These are phyloP conservation scores for Sepioteuthis lessoniana DNA, from an alignment of 2,888 invertebrate species.

Conservation along the genomic window DNA sequence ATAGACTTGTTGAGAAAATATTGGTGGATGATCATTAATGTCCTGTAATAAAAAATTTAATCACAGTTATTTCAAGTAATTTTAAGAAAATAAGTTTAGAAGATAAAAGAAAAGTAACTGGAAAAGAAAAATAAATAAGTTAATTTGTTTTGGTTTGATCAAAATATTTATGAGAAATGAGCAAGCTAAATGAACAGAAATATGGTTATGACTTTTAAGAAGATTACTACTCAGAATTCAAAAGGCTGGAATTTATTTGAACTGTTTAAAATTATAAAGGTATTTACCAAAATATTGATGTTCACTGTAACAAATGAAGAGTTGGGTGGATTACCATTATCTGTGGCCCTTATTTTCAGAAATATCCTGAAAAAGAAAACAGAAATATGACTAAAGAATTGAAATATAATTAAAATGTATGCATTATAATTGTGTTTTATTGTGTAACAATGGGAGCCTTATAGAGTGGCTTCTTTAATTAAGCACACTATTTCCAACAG, in stretches of 20 bases:
- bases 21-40: neutral
- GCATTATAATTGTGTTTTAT: too few relatives aligned
- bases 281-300: constrained; percentile 87
- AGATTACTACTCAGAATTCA: too few relatives aligned
- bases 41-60: neutral
- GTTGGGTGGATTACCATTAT: constrained; percentile 88
- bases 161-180: too few relatives aligned
- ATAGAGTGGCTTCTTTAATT: too few relatives aligned
- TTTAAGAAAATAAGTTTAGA: neutral
- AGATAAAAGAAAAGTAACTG: neutral
- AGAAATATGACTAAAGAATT: neutral
- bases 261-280: too few relatives aligned
- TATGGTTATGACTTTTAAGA: too few relatives aligned
- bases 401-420: neutral
- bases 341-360: constrained; percentile 91
- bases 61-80: neutral
- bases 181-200: too few relatives aligned
- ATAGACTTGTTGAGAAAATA: neutral
- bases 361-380: neutral
- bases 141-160: too few relatives aligned
- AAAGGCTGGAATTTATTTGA: too few relatives aligned
- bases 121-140: too few relatives aligned
- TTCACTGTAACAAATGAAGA: constrained; percentile 93
- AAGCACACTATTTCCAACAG: too few relatives aligned
- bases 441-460: too few relatives aligned